phyloP scores from a whole-genome alignment of 2,113 vertebrate species.

The Mirounga angustirostris region DNA sequence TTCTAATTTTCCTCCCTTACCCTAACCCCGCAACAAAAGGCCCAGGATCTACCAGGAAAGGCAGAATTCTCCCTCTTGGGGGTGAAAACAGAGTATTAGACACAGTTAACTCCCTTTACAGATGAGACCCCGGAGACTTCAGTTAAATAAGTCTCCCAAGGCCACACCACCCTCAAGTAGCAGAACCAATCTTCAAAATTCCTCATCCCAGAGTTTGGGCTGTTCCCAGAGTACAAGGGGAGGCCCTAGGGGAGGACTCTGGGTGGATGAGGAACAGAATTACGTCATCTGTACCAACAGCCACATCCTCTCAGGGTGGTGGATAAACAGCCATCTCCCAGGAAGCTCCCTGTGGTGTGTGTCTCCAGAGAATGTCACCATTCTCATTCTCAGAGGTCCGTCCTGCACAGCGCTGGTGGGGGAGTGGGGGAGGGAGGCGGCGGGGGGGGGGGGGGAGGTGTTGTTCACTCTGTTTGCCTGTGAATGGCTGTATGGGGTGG shows the following conservation, averaged over 20 bases:
- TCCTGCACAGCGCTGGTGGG: too few species aligned
- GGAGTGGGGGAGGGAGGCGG: too few species aligned
- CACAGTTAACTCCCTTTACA: neutral
- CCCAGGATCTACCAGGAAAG: neutral
- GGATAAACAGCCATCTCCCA: neutral
- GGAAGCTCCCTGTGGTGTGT: neutral
- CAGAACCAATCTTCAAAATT: constrained; percentile 47
- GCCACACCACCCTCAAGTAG: neutral
- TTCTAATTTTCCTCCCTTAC: neutral
- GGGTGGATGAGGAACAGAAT: neutral
- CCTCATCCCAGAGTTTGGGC: constrained; percentile 29
- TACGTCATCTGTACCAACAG: neutral
- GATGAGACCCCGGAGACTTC: too few species aligned
- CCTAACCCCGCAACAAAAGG: neutral
- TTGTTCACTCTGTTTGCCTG: neutral
- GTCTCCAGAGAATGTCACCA: neutral
- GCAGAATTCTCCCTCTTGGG: neutral
- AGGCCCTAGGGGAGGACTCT: neutral
- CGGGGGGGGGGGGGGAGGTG: too few species aligned
- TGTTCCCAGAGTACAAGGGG: neutral
- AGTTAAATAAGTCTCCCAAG: neutral
- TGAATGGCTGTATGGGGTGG: neutral
- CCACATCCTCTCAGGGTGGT: neutral
- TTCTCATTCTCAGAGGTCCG: neutral
- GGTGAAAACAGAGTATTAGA: neutral